Conservation (phyloP, 2,113 vertebrate species). For the Mastomys coucha region DNA sequence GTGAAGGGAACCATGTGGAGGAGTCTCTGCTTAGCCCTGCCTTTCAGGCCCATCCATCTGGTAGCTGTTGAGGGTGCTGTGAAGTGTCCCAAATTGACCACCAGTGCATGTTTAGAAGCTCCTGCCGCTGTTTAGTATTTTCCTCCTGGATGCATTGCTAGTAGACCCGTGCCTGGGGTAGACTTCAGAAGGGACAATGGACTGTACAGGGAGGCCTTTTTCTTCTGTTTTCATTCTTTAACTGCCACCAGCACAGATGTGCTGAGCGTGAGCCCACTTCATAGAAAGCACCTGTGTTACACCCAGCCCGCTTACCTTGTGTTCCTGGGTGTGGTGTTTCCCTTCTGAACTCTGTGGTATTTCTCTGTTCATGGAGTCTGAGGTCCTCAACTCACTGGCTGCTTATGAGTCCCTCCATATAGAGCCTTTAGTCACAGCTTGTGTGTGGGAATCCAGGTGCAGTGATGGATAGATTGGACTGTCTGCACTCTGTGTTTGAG, state of each 20-base stretch:
- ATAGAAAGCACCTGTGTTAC: not conserved
- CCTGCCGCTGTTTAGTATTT: not conserved
- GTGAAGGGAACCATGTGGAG: not conserved
- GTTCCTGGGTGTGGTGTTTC: not conserved
- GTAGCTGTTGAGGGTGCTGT: not conserved
- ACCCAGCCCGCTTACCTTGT: not conserved
- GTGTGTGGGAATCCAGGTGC: not conserved
- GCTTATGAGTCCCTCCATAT: not conserved
- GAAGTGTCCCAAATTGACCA: not conserved
- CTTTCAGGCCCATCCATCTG: not conserved
- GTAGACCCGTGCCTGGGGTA: not conserved
- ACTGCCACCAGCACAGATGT: not conserved
- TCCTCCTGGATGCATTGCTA: not conserved
- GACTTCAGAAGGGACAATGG: not conserved
- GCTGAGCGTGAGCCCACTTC: not conserved
- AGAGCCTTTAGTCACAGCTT: not conserved
- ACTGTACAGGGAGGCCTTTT: not conserved
- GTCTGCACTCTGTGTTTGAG: not conserved
- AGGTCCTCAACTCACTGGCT: not conserved
- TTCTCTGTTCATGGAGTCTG: not conserved
- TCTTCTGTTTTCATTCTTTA: not conserved
- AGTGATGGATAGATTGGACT: not conserved
- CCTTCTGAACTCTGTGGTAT: not conserved
- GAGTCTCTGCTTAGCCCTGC: not conserved
- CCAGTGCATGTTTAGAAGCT: not conserved